Evolutionary conservation across 2,888 invertebrate genomes (phyloP), one percentile per base, ranked within the genome.

Genomic region (Monochamus alternatus): DNA sequence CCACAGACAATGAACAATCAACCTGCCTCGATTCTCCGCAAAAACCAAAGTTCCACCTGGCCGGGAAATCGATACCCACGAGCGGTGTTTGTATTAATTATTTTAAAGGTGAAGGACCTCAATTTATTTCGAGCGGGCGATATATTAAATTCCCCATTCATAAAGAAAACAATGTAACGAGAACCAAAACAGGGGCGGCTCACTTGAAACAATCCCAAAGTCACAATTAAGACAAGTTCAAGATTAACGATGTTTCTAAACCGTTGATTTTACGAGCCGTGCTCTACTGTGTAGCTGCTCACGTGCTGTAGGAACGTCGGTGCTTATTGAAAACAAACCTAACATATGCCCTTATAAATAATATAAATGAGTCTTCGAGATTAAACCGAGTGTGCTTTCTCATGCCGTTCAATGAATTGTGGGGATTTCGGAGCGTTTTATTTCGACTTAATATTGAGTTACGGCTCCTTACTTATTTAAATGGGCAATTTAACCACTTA

Each of bases 221-320:
- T 86, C 85, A 83, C 85, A 83, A 82, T 85, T 85, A 83, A 83
- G 86, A 85, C 86, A 82, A 84, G 78, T 80, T 78, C 58, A 82
- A 85, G 85, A 86, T 86, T 85, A 83, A 86, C 83, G 86, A 86
- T 82, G 84, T 82, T 83, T 83, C 81, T 77, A 81, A 85, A 84
- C 80, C 80, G 83, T 78, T 81, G 81, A 84, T 83, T 85, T 85
- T 83, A 84, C 82, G 84, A 80, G 78, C 76, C 77, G 80, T 81
- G 76, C 77, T 78, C 75, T 71, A 78, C 71, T 73, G 60, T 58
- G 66, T 68, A 72, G 78, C 78, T 71, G 77, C 72, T 81, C 79
- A 79, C 75, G 76, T 81, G 82, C 81, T 82, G 74, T 81, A 74
- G 78, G 83, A 78, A 76, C 67, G 78, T 81, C 80, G 68, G 74